These are phyloP conservation scores for Megalops atlanticus DNA, from an alignment of 2,113 vertebrate species.

Conservation along the genomic window DNA sequence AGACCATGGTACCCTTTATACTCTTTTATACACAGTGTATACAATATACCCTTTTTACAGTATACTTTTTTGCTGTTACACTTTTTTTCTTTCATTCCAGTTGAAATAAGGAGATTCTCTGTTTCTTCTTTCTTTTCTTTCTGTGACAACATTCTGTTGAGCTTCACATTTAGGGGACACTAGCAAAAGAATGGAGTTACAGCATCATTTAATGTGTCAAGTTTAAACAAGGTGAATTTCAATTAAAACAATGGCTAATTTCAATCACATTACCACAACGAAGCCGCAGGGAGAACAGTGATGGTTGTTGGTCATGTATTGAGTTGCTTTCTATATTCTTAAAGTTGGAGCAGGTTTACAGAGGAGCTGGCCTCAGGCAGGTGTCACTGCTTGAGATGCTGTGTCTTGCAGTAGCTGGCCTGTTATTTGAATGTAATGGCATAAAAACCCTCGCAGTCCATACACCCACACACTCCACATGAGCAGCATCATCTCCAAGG, in stretches of 20 bases:
- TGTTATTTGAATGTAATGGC: neutral
- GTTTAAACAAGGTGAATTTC: neutral
- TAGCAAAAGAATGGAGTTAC: neutral
- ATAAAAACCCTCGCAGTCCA: neutral
- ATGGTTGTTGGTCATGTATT: neutral
- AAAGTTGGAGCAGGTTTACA: neutral
- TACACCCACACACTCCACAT: neutral
- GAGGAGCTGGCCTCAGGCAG: neutral
- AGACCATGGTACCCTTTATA: too few species aligned
- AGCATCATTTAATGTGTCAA: neutral
- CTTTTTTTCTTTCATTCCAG: too few species aligned
- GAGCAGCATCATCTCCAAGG: neutral
- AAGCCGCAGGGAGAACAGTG: neutral
- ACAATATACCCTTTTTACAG: too few species aligned
- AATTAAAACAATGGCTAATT: neutral
- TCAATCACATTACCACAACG: neutral
- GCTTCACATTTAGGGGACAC: neutral
- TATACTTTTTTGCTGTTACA: too few species aligned
- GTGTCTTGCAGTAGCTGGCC: neutral
- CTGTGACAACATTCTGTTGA: neutral
- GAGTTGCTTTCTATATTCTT: neutral
- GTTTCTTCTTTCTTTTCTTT: too few species aligned
- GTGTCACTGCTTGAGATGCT: neutral
- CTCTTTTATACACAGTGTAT: too few species aligned
- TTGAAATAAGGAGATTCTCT: too few species aligned